Percentiles rank a stretch among this genome's conserved stretches.
These are phyloP conservation scores for Fundulus diaphanus DNA, from an alignment of 2,797 vertebrate genomes.

Conservation along the genomic window DNA sequence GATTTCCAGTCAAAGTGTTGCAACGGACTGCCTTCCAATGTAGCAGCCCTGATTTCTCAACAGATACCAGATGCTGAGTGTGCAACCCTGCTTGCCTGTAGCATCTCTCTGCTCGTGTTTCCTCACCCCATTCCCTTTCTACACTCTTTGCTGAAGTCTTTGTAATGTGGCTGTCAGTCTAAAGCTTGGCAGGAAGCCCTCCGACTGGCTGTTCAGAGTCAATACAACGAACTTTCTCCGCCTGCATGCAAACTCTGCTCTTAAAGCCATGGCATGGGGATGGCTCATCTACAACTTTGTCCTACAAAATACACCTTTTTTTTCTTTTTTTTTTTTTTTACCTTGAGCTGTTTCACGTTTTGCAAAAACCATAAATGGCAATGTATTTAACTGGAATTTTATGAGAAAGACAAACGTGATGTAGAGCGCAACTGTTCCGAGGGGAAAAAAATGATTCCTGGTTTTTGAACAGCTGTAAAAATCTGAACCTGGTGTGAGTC, in stretches of 20 bases:
- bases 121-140: constrained; percentile 34
- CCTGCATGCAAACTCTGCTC: constrained; percentile 8
- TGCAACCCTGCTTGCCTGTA: constrained; percentile 27
- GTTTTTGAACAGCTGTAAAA: too few species aligned
- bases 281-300: background rate
- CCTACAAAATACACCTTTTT: too few species aligned
- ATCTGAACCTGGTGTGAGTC: too few species aligned
- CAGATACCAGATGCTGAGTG: constrained; percentile 56
- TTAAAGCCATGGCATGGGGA: background rate
- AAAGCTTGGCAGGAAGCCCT: constrained; percentile 34
- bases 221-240: constrained; percentile 9
- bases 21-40: constrained; percentile 48
- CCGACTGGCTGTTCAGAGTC: constrained; percentile 30
- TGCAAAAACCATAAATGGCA: background rate
- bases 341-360: background rate
- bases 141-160: constrained; percentile 37
- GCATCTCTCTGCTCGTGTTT: constrained; percentile 51
- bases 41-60: constrained; percentile 41
- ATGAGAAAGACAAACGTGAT: too few species aligned
- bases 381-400: too few species aligned
- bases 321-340: too few species aligned
- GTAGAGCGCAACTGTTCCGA: too few species aligned
- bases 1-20: constrained; percentile 53
- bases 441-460: too few species aligned
- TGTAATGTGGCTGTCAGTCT: constrained; percentile 31